Conservation (phyloP, 2,888 invertebrate genomes). For the Ischnura elegans region DNA sequence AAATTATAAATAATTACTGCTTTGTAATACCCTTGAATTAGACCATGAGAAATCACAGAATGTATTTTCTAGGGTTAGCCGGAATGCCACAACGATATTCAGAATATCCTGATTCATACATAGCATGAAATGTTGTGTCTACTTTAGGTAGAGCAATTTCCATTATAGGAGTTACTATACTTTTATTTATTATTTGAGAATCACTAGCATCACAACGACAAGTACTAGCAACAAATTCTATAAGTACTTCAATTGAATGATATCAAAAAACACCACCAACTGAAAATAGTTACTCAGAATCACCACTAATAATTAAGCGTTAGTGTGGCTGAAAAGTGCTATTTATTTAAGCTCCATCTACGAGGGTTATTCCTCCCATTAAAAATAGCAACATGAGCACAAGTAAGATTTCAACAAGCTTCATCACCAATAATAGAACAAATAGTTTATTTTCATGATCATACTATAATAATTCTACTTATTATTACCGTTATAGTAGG, state of each 20-base stretch:
- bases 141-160: too few relatives aligned
- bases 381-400: constrained; percentile 82
- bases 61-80: too few relatives aligned
- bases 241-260: constrained; percentile 83
- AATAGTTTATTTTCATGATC: constrained; percentile 84
- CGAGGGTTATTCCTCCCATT: constrained; percentile 74
- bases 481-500: constrained; percentile 83
- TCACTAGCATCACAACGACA: constrained; percentile 80
- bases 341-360: constrained; percentile 84
- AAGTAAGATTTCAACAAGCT: constrained; percentile 82
- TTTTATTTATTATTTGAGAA: constrained; percentile 84
- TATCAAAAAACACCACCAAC: constrained; percentile 81
- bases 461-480: constrained; percentile 82
- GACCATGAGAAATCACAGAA: too few relatives aligned
- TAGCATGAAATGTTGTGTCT: too few relatives aligned
- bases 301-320: constrained; percentile 82
- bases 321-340: constrained; percentile 83
- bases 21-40: too few relatives aligned
- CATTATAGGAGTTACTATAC: constrained; percentile 79
- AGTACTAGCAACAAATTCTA: constrained; percentile 79
- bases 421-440: constrained; percentile 84
- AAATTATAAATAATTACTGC: too few relatives aligned
- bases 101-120: neutral
- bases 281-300: constrained; percentile 82
- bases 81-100: neutral